Conservation (phyloP, 1,140 invertebrate species). For the Drosophila prosaltans region DNA sequence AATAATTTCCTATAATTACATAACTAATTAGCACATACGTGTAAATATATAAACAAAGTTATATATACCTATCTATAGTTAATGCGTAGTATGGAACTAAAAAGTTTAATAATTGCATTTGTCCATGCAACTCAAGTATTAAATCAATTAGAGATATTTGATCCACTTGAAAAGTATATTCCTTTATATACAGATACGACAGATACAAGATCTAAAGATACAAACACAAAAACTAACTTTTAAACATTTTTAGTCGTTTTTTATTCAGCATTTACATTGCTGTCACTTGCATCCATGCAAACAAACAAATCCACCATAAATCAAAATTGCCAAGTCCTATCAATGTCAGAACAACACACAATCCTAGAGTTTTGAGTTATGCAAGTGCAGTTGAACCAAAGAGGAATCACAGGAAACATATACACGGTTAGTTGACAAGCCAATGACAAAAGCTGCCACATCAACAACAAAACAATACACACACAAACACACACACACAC, state of each 20-base stretch:
- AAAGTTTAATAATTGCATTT: too few relatives aligned
- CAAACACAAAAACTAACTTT: too few relatives aligned
- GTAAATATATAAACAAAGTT: not conserved
- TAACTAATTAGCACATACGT: constrained; percentile 6
- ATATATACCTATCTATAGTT: too few relatives aligned
- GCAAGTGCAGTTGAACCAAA: constrained; percentile 40
- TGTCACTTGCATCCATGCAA: too few relatives aligned
- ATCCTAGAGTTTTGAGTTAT: constrained; percentile 14
- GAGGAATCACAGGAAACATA: constrained; percentile 21
- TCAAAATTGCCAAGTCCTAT: constrained; percentile 9
- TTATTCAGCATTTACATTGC: too few relatives aligned
- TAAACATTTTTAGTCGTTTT: too few relatives aligned
- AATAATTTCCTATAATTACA: constrained; percentile 12
- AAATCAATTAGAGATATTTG: too few relatives aligned
- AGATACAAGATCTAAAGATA: too few relatives aligned
- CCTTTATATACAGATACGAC: too few relatives aligned
- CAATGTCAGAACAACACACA: constrained; percentile 11
- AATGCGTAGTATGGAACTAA: too few relatives aligned
- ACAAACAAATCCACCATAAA: not conserved
- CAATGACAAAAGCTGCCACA: constrained; percentile 32
- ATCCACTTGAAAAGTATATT: too few relatives aligned
- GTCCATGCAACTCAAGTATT: too few relatives aligned
- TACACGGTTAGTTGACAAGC: constrained; percentile 44
- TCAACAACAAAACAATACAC: constrained; percentile 6
- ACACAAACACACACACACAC: not conserved